A percentile compares a stretch with the other conserved stretches of the same genome.
Conservation (phyloP, 2,113 vertebrate species). For the Ellobius talpinus region DNA sequence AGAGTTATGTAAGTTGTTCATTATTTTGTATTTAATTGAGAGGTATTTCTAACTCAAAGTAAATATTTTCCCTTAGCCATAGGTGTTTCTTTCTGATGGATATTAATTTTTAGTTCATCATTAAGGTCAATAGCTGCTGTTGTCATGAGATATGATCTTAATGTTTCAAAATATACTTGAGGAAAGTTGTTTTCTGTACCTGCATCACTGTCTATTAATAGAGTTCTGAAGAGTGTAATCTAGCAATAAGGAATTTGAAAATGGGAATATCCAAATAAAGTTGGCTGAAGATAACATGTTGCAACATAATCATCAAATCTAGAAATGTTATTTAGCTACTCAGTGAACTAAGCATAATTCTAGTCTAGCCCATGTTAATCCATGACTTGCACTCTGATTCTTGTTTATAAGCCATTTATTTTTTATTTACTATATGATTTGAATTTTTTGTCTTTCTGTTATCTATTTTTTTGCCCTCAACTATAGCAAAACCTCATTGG, state of each 20-base stretch:
- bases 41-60: conserved; percentile 38
- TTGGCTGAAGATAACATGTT: neutral
- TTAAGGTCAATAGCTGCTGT: neutral
- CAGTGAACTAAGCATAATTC: neutral
- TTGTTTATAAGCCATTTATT: neutral
- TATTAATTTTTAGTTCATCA: conserved; percentile 5
- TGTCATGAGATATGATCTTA: neutral
- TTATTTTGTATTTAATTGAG: conserved; percentile 56
- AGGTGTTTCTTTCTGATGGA: neutral
- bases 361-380: neutral
- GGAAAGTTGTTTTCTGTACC: conserved; percentile 1
- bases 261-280: neutral
- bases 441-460: neutral
- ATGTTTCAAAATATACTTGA: conserved; percentile 53
- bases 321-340: neutral
- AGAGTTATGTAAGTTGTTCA: conserved; percentile 43
- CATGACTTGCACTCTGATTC: neutral
- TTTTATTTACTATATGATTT: neutral
- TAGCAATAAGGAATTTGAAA: neutral
- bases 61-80: neutral
- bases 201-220: conserved; percentile 43
- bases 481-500: conserved; percentile 96
- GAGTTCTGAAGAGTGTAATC: neutral
- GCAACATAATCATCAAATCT: neutral
- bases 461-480: neutral